phyloP scores from a whole-genome alignment of 2,113 vertebrate species.

The Bujurquina vittata region DNA sequence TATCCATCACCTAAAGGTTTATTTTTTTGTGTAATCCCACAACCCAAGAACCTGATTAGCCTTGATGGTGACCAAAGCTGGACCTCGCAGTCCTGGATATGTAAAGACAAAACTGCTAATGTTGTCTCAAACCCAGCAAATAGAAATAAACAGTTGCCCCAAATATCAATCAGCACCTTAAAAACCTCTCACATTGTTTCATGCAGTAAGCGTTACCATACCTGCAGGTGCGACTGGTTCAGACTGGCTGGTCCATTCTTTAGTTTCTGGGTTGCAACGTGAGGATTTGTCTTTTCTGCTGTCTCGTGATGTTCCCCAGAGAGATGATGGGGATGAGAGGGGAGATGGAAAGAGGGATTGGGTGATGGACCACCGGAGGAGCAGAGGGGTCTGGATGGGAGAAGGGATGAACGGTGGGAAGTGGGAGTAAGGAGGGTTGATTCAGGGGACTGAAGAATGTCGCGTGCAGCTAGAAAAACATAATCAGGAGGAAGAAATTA shows the following conservation, averaged over 20 bases:
- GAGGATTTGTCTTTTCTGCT: constrained; percentile 10
- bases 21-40: background rate
- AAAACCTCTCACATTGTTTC: background rate
- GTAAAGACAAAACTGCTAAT: background rate
- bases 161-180: background rate
- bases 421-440: background rate
- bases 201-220: constrained; percentile 1
- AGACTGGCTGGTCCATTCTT: constrained; percentile 17
- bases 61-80: background rate
- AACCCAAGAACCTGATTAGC: background rate
- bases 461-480: constrained; percentile 40
- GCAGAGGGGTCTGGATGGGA: constrained; percentile 7
- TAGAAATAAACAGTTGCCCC: background rate
- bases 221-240: constrained; percentile 36
- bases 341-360: constrained; percentile 5
- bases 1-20: background rate
- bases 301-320: constrained; percentile 3
- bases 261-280: constrained; percentile 18
- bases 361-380: constrained; percentile 7
- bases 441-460: constrained; percentile 57
- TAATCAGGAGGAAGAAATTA: background rate
- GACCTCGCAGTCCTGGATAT: background rate
- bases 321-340: constrained; percentile 10
- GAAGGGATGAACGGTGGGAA: constrained; percentile 8
- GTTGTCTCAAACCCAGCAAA: background rate